phyloP scores from a whole-genome alignment of 2,797 vertebrate genomes.

The Mastacembelus armatus region DNA sequence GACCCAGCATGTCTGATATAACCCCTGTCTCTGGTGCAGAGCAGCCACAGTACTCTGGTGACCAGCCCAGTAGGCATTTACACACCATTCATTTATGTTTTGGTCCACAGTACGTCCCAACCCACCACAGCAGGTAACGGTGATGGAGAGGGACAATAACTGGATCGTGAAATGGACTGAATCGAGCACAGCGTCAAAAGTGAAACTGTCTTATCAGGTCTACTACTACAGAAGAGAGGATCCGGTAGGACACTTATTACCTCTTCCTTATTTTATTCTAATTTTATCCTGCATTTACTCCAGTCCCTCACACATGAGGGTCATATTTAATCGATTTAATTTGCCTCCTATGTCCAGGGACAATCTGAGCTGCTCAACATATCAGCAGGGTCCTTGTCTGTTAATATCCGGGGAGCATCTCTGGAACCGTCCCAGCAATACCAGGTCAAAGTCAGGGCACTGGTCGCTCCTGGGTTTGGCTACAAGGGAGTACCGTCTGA shows the following conservation, averaged over 20 bases:
- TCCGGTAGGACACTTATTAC: constrained; percentile 43
- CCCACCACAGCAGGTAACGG: constrained; percentile 45
- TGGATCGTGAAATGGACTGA: constrained; percentile 68
- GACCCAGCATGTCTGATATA: no score
- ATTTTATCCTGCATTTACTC: no score
- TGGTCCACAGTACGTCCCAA: constrained; percentile 60
- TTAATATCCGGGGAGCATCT: constrained; percentile 12
- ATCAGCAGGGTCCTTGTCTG: background rate
- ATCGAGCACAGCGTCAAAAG: background rate
- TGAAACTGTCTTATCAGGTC: constrained; percentile 54
- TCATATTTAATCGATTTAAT: background rate
- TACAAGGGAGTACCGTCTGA: constrained; percentile 71
- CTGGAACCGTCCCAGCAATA: constrained; percentile 60
- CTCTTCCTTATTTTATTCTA: background rate
- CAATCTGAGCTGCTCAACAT: background rate
- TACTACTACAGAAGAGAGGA: constrained; percentile 56
- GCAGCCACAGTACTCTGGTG: no score
- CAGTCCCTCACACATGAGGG: background rate
- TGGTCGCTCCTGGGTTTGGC: accelerated
- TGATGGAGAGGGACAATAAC: constrained; percentile 24
- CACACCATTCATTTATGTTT: no score
- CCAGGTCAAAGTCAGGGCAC: constrained; percentile 70
- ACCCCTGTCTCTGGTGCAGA: no score
- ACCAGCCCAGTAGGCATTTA: no score
- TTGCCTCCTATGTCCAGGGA: constrained; percentile 18